Evolutionary conservation across 2,888 invertebrate species (phyloP).

Genomic region (Himalopsyche anomala): DNA sequence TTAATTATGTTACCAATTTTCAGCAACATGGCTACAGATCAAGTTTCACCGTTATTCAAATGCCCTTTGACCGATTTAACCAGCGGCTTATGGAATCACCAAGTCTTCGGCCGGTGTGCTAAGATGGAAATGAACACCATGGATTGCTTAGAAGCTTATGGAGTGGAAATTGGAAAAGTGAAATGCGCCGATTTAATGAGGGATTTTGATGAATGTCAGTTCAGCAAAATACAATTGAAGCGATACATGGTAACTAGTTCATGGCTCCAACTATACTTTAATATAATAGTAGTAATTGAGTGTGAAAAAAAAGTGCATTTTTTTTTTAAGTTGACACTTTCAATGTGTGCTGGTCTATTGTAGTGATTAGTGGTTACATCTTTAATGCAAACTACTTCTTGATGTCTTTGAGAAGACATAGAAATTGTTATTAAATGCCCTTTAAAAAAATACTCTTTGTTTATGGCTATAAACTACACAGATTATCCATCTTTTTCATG

Average conservation of each 20-base stretch:
- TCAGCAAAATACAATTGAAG: conserved; percentile 77
- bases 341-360: no score
- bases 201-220: conserved; percentile 85
- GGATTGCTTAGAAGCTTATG: conserved; percentile 90
- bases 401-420: no score
- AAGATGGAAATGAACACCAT: conserved; percentile 82
- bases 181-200: conserved; percentile 80
- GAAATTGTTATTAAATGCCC: no score
- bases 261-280: not conserved
- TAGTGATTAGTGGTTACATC: no score
- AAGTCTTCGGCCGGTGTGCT: conserved; percentile 81
- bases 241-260: conserved; percentile 76
- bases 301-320: no score
- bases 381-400: no score
- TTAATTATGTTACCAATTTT: not conserved
- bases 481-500: no score
- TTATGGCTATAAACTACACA: no score
- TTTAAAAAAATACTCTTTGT: no score
- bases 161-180: conserved; percentile 79
- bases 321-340: no score
- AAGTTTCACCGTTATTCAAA: conserved; percentile 80
- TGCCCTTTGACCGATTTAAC: conserved; percentile 85
- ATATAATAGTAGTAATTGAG: no score
- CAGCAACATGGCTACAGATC: not conserved
- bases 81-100: conserved; percentile 80